Conservation (phyloP, 2,797 vertebrate genomes). For the Scarus forsteni region DNA sequence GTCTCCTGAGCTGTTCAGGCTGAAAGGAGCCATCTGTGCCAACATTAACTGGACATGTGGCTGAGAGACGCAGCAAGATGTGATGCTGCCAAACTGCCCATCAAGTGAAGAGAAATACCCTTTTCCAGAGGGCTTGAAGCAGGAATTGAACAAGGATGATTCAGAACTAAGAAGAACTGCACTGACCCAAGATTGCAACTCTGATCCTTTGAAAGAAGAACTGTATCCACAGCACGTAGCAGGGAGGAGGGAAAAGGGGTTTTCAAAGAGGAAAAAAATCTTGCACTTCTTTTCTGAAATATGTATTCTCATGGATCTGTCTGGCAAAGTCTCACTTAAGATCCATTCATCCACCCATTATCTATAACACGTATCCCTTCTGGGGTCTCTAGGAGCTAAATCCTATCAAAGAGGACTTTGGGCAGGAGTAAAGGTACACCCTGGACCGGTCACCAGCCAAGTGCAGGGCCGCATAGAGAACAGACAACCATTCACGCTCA, state of each 20-base stretch:
- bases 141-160: conserved; percentile 17
- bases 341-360: too few relatives aligned
- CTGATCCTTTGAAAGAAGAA: conserved; percentile 11
- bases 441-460: too few relatives aligned
- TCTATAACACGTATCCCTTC: too few relatives aligned
- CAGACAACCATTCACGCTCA: too few relatives aligned
- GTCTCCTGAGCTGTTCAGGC: conserved; percentile 39
- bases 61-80: conserved; percentile 33
- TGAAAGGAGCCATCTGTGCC: conserved; percentile 57
- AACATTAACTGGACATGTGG: conserved; percentile 40
- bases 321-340: too few relatives aligned
- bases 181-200: conserved; percentile 4
- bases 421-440: too few relatives aligned
- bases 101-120: conserved; percentile 27
- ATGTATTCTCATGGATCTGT: too few relatives aligned
- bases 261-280: not conserved
- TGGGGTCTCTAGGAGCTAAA: too few relatives aligned
- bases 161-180: conserved; percentile 9
- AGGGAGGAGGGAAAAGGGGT: not conserved
- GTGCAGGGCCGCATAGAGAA: too few relatives aligned
- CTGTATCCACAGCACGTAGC: conserved; percentile 7
- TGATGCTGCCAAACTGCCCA: conserved; percentile 29
- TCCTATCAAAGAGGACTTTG: too few relatives aligned
- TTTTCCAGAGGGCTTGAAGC: conserved; percentile 22
- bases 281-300: too few relatives aligned